Evolutionary conservation across 2,113 vertebrate species (phyloP).

Genomic region (Oryzias woworae): DNA sequence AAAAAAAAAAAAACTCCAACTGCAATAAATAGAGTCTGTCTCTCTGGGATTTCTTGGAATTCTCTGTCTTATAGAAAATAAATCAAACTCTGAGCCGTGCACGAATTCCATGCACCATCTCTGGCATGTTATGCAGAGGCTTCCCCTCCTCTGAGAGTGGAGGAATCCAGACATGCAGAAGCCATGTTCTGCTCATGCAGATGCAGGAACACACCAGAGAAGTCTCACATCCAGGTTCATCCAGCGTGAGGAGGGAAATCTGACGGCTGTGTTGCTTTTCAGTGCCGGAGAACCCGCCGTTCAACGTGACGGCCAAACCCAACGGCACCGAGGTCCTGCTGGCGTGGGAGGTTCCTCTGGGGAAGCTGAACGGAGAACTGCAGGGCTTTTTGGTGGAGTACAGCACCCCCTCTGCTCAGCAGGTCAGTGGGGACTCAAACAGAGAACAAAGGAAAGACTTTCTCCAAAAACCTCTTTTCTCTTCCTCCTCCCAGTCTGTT

Average conservation of each 20-base stretch:
- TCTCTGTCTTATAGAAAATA: slow-evolving; percentile 4
- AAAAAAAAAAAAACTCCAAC: background rate
- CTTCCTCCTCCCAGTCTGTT: slow-evolving; percentile 64
- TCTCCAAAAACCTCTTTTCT: background rate
- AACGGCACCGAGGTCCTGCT: slow-evolving; percentile 82
- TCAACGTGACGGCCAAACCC: slow-evolving; percentile 75
- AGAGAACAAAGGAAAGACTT: too few species aligned
- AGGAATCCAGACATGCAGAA: too few species aligned
- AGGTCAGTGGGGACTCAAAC: slow-evolving; percentile 37
- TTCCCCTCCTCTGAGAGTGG: slow-evolving; percentile 33
- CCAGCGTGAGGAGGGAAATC: too few species aligned
- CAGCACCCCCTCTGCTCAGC: slow-evolving; percentile 50
- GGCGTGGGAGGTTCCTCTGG: slow-evolving; percentile 77
- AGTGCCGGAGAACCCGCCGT: slow-evolving; percentile 84
- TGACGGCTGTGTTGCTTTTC: slow-evolving; percentile 15
- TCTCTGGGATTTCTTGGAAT: slow-evolving; percentile 22
- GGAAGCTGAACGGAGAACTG: slow-evolving; percentile 80
- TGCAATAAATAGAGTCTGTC: slow-evolving; percentile 2
- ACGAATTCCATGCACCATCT: slow-evolving; percentile 53
- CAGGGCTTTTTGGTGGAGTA: slow-evolving; percentile 86
- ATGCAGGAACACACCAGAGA: too few species aligned
- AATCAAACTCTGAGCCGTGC: slow-evolving; percentile 20
- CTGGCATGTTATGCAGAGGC: slow-evolving; percentile 38
- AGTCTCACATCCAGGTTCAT: too few species aligned
- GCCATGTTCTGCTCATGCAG: too few species aligned